Conservation (phyloP, 2,797 vertebrate species). For the Ispidina picta region DNA sequence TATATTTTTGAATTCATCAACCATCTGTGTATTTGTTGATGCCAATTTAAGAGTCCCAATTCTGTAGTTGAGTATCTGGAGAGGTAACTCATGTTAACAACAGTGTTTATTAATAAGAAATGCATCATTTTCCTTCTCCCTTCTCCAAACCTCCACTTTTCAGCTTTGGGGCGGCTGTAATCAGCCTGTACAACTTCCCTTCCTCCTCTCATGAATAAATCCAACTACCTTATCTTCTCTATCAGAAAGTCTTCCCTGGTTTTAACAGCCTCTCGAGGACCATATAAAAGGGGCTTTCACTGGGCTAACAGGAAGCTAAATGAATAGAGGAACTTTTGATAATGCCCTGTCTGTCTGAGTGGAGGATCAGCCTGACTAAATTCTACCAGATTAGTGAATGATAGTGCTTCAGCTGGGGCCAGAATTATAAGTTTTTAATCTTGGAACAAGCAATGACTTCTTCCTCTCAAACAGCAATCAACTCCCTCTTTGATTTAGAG, state of each 20-base stretch:
- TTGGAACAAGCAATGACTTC: slow-evolving; percentile 59
- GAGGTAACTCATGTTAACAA: not conserved
- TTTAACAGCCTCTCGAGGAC: slow-evolving; percentile 53
- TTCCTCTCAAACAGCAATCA: slow-evolving; percentile 38
- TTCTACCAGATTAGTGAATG: slow-evolving; percentile 53
- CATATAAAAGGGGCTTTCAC: slow-evolving; percentile 65
- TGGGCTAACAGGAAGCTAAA: slow-evolving; percentile 62
- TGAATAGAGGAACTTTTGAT: slow-evolving; percentile 69
- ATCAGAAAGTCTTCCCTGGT: slow-evolving; percentile 48
- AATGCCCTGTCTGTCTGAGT: slow-evolving; percentile 62
- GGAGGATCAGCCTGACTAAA: slow-evolving; percentile 18
- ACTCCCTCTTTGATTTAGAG: slow-evolving; percentile 33
- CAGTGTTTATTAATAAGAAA: not conserved
- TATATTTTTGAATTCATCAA: not conserved
- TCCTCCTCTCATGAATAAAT: slow-evolving; percentile 55
- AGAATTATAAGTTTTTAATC: slow-evolving; percentile 63
- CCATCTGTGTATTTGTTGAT: not conserved
- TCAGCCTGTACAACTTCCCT: not conserved
- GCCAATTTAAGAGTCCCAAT: not conserved
- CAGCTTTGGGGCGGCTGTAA: slow-evolving; percentile 50
- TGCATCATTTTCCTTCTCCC: not conserved
- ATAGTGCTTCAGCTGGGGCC: slow-evolving; percentile 28
- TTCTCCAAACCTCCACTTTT: not conserved
- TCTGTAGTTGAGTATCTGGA: not conserved
- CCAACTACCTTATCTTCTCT: slow-evolving; percentile 42